Base-by-base conservation (phyloP, 1,140 invertebrate genomes). In the Polypedilum vanderplanki region DNA sequence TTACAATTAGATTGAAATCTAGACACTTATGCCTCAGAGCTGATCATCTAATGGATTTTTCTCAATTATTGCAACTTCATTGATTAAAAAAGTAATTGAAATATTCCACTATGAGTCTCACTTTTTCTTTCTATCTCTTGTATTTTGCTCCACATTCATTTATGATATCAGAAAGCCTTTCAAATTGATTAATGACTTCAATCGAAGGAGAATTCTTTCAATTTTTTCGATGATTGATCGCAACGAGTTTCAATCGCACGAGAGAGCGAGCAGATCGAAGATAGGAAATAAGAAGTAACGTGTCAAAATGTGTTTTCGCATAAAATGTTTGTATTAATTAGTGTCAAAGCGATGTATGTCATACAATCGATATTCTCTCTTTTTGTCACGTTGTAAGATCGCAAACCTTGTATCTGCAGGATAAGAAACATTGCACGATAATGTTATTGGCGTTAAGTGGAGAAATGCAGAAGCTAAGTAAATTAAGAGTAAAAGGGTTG, bases 391-490 rank as follows among this genome's bases (percentile, higher is more conserved):
- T 57, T 57, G 46, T 15, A n/a, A 12, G 46, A 57, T 57, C 46
- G 46, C 46, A 12, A 12, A 57, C 46, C 3, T 12, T 57, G 46
- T n/a, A 15, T 4, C 46, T n/a, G 41, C 41, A 8, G 46, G 46
- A 8, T 57, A 57, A 12, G 8, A n/a, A 57, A 57, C 46, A 57
- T 57, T 57, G 46, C 46, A 15, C 12, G 46, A 57, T 70, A 18
- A 8, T 70, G 65, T 70, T 20, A 70, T 70, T 70, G 65, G 65
- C 65, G 65, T 70, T 70, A 22, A 70, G 24, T n/a, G 24, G 5
- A 33, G 24, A 33, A 33, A 33, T 33, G 24, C 24, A 33, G 24
- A 33, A 33, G 24, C 5, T 33, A 33, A 33, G 24, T 20, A 70
- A 70, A 22, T 70, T 70, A 20, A 70, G 20, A 7, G n/a, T 12